Conservation (phyloP, 1,140 invertebrate species). For the Diprion similis region DNA sequence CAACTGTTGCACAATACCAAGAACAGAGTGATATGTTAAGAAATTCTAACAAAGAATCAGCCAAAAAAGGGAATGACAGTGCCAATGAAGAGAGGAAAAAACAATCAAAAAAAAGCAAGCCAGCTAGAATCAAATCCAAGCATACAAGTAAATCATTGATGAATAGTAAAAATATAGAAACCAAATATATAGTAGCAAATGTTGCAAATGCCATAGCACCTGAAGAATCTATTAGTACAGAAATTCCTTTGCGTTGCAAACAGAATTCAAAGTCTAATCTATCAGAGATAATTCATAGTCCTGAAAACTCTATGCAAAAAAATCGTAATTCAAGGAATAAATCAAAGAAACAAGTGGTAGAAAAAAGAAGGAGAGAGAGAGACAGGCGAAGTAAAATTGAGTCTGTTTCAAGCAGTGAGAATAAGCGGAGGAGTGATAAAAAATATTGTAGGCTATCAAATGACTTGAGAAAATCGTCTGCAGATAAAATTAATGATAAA, state of each 20-base stretch:
- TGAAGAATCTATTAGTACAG: background rate
- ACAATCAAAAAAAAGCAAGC: constrained; percentile 1
- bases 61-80: background rate
- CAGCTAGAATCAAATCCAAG: background rate
- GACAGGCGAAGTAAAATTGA: background rate
- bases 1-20: background rate
- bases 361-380: background rate
- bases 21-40: background rate
- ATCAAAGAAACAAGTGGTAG: background rate
- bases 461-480: background rate
- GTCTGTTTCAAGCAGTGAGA: no score
- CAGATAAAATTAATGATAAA: background rate
- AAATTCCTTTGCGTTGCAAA: background rate
- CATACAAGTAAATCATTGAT: background rate
- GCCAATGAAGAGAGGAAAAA: background rate
- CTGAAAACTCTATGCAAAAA: background rate
- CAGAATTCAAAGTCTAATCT: no score
- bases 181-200: background rate
- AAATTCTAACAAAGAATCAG: constrained; percentile 2
- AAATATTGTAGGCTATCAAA: background rate
- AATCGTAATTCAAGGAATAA: background rate
- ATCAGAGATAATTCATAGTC: background rate
- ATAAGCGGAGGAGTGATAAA: background rate
- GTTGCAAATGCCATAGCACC: background rate
- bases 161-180: background rate